Evolutionary conservation across 2,113 vertebrate genomes (phyloP).

Genomic region (Zosterops lateralis): DNA sequence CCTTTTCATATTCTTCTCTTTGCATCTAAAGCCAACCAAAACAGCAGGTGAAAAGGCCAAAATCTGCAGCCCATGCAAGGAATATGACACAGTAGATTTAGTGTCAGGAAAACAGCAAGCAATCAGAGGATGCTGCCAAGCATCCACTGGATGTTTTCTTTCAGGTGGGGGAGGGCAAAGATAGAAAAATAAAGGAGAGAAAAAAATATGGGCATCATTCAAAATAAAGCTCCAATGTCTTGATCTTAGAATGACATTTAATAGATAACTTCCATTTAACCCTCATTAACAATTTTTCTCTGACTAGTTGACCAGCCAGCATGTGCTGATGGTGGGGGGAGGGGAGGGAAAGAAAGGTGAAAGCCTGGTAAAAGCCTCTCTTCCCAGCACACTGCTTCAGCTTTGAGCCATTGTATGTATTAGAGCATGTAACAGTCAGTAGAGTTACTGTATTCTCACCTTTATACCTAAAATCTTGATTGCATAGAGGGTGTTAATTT

Average conservation of each 20-base stretch:
- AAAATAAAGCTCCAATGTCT: conserved; percentile 55
- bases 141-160: conserved; percentile 52
- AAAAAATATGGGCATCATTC: conserved; percentile 49
- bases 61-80: conserved; percentile 75
- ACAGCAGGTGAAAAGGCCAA: conserved; percentile 78
- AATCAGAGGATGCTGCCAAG: conserved; percentile 68
- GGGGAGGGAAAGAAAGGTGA: conserved; percentile 30
- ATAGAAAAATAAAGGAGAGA: conserved; percentile 24
- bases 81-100: conserved; percentile 72
- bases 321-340: neutral
- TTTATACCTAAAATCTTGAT: conserved; percentile 4
- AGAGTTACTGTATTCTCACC: neutral
- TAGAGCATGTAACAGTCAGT: neutral
- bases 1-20: conserved; percentile 75
- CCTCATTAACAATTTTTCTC: conserved; percentile 79
- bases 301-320: conserved; percentile 73
- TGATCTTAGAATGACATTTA: conserved; percentile 69
- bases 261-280: conserved; percentile 75
- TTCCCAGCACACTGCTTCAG: conserved; percentile 29
- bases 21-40: conserved; percentile 78
- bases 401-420: neutral
- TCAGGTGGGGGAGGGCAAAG: conserved; percentile 27
- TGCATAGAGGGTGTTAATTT: conserved; percentile 20
- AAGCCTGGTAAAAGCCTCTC: conserved; percentile 42
- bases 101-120: conserved; percentile 74